Percentiles rank a stretch among this genome's conserved stretches.
Conservation (phyloP, 2,888 invertebrate species). For the Agrenia bidenticulata region DNA sequence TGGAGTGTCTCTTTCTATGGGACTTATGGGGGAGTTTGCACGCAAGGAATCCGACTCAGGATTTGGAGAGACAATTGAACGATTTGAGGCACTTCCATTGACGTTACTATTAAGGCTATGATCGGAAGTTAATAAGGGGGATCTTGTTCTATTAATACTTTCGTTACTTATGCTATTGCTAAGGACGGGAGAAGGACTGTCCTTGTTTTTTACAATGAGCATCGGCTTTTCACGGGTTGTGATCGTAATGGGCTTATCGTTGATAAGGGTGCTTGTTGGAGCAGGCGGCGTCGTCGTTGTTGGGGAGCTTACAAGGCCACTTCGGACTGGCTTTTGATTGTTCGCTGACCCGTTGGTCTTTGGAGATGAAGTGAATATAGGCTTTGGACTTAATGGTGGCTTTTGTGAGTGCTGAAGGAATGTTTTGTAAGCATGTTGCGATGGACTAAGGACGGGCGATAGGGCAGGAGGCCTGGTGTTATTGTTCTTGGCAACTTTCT, state of each 20-base stretch:
- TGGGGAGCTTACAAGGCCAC: not conserved
- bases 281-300: not conserved
- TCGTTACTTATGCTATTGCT: not conserved
- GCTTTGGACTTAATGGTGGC: constrained; percentile 52
- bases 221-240: constrained; percentile 13
- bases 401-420: constrained; percentile 33
- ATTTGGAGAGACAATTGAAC: too few species aligned
- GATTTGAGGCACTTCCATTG: not conserved
- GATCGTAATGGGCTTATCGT: constrained; percentile 7
- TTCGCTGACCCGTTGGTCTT: constrained; percentile 31
- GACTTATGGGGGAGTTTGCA: too few species aligned
- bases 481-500: not conserved
- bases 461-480: constrained; percentile 29
- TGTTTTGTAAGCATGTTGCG: constrained; percentile 23
- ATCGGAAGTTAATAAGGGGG: not conserved
- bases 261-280: not conserved
- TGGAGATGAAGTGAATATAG: constrained; percentile 46
- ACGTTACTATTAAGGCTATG: not conserved
- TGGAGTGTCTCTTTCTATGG: not conserved
- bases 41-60: too few species aligned
- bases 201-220: constrained; percentile 9
- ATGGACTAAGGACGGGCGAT: constrained; percentile 27
- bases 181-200: not conserved
- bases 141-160: not conserved
- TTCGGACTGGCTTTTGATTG: not conserved